Conservation (phyloP, 2,888 invertebrate species). For the Drosophila flavopinicola region DNA sequence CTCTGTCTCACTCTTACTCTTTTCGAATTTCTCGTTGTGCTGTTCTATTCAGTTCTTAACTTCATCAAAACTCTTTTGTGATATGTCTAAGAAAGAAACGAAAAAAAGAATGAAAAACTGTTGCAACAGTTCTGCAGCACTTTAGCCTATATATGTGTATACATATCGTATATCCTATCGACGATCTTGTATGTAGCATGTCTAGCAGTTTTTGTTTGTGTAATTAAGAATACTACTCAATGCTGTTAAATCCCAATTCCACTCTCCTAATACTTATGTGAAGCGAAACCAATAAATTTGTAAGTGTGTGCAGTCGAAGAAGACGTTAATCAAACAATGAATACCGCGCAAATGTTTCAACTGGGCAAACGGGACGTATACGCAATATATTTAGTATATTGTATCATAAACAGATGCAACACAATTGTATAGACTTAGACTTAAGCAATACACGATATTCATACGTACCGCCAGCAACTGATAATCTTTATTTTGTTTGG, state of each 20-base stretch:
- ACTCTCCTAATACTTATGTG: slow-evolving; percentile 48
- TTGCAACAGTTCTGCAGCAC: slow-evolving; percentile 60
- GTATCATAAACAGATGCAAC: slow-evolving; percentile 28
- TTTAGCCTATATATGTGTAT: slow-evolving; percentile 23
- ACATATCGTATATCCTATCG: slow-evolving; percentile 66
- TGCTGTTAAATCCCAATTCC: slow-evolving; percentile 44
- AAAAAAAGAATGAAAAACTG: slow-evolving; percentile 54
- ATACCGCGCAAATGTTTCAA: slow-evolving; percentile 21
- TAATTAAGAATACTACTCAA: slow-evolving; percentile 60
- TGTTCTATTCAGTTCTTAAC: slow-evolving; percentile 48
- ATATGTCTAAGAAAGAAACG: slow-evolving; percentile 68
- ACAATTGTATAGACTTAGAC: slow-evolving; percentile 36
- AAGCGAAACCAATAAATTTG: slow-evolving; percentile 67
- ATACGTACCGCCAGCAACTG: slow-evolving; percentile 28
- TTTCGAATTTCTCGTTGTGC: slow-evolving; percentile 25
- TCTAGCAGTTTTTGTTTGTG: slow-evolving; percentile 56
- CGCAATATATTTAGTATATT: slow-evolving; percentile 59
- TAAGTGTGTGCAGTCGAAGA: slow-evolving; percentile 68
- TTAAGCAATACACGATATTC: slow-evolving; percentile 52
- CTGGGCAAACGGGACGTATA: slow-evolving; percentile 67
- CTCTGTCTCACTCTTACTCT: slow-evolving; percentile 17
- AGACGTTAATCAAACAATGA: slow-evolving; percentile 57
- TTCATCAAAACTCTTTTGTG: slow-evolving; percentile 79
- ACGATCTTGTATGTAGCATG: slow-evolving; percentile 39
- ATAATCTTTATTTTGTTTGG: slow-evolving; percentile 8